Evolutionary conservation across 2,797 vertebrate species (phyloP).

Genomic region (Pantherophis alleghaniensis): DNA sequence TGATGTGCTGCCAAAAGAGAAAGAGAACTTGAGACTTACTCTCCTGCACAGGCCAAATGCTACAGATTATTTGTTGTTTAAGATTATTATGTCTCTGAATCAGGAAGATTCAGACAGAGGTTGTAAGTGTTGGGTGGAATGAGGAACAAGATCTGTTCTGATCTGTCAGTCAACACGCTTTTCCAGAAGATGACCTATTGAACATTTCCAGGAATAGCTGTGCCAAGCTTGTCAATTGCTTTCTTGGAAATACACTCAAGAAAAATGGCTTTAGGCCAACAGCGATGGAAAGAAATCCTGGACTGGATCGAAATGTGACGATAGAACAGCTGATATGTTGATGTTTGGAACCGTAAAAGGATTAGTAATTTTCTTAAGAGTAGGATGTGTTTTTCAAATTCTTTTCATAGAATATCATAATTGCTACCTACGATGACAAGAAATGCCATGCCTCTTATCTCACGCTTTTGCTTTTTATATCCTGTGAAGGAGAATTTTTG

Average conservation of each 20-base stretch:
- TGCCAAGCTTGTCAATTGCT: constrained; percentile 81
- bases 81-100: neutral
- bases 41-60: neutral
- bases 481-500: neutral
- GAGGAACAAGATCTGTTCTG: constrained; percentile 66
- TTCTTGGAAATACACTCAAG: constrained; percentile 83
- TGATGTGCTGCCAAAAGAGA: constrained; percentile 32
- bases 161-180: constrained; percentile 70
- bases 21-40: constrained; percentile 14
- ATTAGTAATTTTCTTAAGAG: neutral
- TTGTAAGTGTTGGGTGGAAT: neutral
- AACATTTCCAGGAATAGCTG: constrained; percentile 83
- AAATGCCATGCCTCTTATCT: neutral
- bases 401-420: constrained; percentile 19
- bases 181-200: constrained; percentile 83
- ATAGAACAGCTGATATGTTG: constrained; percentile 3
- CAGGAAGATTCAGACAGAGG: constrained; percentile 14
- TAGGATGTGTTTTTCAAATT: neutral
- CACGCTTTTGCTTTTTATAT: neutral
- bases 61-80: constrained; percentile 25
- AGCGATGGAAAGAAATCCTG: constrained; percentile 72
- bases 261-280: constrained; percentile 77
- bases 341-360: rapidly evolving
- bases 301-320: constrained; percentile 66
- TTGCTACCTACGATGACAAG: neutral